A percentile compares a stretch with the other conserved stretches of the same genome.
phyloP scores from a whole-genome alignment of 2,888 invertebrate genomes.

The Cephalotes varians region DNA sequence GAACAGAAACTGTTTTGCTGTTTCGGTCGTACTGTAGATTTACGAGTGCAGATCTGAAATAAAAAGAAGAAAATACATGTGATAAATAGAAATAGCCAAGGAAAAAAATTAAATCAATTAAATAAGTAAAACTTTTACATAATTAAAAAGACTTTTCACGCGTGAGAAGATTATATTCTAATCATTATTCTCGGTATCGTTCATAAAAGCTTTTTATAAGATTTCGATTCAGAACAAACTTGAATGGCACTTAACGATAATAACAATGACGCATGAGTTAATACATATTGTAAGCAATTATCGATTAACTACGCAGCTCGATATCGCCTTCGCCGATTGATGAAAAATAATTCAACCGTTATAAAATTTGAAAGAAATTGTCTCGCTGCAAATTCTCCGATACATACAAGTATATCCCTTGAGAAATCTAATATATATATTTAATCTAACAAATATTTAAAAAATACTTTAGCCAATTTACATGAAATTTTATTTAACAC shows the following conservation, averaged over 20 bases:
- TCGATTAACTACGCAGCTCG: slow-evolving; percentile 81
- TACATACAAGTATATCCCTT: neutral
- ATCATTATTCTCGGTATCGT: slow-evolving; percentile 3
- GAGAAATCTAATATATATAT: neutral
- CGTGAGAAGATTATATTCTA: neutral
- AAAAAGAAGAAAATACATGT: neutral
- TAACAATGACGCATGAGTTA: slow-evolving; percentile 75
- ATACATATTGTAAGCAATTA: slow-evolving; percentile 77
- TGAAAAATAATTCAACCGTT: slow-evolving; percentile 71
- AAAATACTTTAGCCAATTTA: neutral
- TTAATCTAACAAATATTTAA: neutral
- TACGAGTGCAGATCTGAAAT: slow-evolving; percentile 1
- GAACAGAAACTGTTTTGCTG: slow-evolving; percentile 26
- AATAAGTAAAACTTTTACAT: neutral
- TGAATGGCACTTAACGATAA: slow-evolving; percentile 77
- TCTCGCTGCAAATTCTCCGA: neutral
- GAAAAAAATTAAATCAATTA: neutral
- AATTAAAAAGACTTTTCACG: neutral
- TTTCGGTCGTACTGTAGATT: slow-evolving; percentile 11
- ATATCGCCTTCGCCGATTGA: slow-evolving; percentile 70
- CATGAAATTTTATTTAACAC: neutral
- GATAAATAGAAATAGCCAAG: neutral
- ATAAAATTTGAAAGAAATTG: slow-evolving; percentile 64
- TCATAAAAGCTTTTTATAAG: neutral
- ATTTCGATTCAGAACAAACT: slow-evolving; percentile 29